These are phyloP conservation scores for Coturnix japonica DNA, from an alignment of 2,113 vertebrate species.

Conservation along the genomic window DNA sequence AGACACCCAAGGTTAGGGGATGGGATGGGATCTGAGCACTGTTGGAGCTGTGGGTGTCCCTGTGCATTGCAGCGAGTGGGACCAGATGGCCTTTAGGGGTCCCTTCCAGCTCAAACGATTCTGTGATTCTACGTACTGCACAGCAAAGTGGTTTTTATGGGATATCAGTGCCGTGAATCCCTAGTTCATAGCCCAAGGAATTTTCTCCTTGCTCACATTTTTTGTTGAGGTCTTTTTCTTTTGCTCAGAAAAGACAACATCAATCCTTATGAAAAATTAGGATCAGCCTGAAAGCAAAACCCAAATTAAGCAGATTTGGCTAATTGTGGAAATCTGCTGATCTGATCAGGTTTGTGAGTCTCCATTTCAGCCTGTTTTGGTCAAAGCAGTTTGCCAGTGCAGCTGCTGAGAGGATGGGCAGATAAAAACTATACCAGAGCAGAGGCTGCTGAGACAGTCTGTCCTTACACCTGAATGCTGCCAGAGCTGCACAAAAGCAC, in stretches of 20 bases:
- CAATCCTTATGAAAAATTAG: background rate
- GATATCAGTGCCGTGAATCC: background rate
- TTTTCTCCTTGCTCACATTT: background rate
- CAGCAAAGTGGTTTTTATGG: background rate
- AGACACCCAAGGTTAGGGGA: no score
- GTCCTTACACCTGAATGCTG: background rate
- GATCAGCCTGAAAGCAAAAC: background rate
- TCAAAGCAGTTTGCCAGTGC: background rate
- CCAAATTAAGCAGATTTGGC: background rate
- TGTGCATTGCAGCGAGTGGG: no score
- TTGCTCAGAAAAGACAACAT: background rate
- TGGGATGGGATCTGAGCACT: no score
- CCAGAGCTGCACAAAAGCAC: background rate
- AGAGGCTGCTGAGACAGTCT: background rate
- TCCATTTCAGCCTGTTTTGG: background rate
- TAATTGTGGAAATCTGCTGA: background rate
- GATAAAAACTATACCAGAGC: background rate
- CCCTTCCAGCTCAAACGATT: no score
- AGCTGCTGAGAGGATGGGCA: background rate
- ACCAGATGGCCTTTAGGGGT: no score
- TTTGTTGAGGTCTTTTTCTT: background rate
- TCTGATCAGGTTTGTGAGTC: background rate
- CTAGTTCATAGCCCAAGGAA: background rate
- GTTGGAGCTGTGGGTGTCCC: no score
- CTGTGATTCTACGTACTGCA: background rate